Percentiles rank a stretch among this genome's conserved stretches.
phyloP scores from a whole-genome alignment of 2,113 vertebrate species.

The Gulo gulo region DNA sequence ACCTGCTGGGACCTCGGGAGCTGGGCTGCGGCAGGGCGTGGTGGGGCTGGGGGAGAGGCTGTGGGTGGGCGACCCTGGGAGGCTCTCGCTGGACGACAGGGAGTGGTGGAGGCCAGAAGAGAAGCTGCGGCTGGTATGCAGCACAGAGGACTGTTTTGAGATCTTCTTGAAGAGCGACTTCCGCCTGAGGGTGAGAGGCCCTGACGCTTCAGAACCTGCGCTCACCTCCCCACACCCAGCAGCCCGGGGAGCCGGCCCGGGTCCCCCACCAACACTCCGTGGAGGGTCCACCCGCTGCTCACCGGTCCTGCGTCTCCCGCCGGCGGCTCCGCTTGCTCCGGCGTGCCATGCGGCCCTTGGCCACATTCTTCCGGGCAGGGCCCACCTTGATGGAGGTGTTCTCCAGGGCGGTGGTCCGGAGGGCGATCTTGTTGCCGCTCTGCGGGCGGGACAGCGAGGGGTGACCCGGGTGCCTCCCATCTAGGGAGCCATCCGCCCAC shows the following conservation, averaged over 20 bases:
- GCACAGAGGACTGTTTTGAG: slow-evolving; percentile 91
- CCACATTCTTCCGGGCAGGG: slow-evolving; percentile 92
- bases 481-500: too few species aligned
- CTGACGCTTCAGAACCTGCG: rapidly evolving
- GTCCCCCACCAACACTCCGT: rapidly evolving
- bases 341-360: slow-evolving; percentile 95
- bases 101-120: slow-evolving; percentile 97
- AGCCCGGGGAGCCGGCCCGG: rapidly evolving
- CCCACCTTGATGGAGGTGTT: slow-evolving; percentile 97
- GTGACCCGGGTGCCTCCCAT: not conserved
- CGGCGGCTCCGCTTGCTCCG: slow-evolving; percentile 92
- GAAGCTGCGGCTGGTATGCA: slow-evolving; percentile 96
- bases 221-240: rapidly evolving
- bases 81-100: slow-evolving; percentile 95
- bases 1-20: slow-evolving; percentile 90
- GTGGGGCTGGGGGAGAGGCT: slow-evolving; percentile 93
- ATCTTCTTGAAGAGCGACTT: slow-evolving; percentile 94
- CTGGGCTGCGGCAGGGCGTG: slow-evolving; percentile 91
- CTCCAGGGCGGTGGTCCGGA: slow-evolving; percentile 94
- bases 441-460: slow-evolving; percentile 54
- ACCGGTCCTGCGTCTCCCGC: slow-evolving; percentile 95
- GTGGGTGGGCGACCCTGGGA: slow-evolving; percentile 96
- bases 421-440: slow-evolving; percentile 93
- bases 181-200: slow-evolving; percentile 78
- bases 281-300: not conserved